Evolutionary conservation across 2,113 vertebrate genomes (phyloP), one percentile per base, ranked within the genome.

Genomic region (Abramis brama): DNA sequence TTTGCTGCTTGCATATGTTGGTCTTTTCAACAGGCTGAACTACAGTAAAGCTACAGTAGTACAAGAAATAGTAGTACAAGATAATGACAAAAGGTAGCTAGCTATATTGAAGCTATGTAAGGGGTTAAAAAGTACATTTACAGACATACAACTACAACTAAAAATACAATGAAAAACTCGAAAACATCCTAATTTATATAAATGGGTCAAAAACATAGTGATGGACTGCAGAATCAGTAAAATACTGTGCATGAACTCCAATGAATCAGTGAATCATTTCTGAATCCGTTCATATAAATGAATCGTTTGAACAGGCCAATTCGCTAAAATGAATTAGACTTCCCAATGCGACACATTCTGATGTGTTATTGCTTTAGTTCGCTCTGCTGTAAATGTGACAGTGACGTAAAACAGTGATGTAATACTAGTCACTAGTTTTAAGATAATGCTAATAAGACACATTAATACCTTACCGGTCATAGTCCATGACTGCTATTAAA

Each of bases 401-500:
- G 30, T 8, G 12, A 15, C 15, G 1, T 55, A n/a, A 23, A 62
- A 33, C 75, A 30, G 30, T 45, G 43, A 7, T 74, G 6, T 47
- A 43, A 23, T n/a, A 43, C 68, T 11, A 43, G 71, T 25, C 3
- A 1, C 71, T 47, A 50, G 73, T 45, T 74, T n/a, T n/a, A 45
- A 73, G 70, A 25, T n/a, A 43, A 73, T 7, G 73, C 12, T 50
- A 50, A 15, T 25, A 55, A 33, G 25, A 55, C 25, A 2, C 15
- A 60, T 50, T 19, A 11, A 23, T 47, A 50, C 68, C 97, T 97
- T 92, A 99, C 98, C 97, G 96, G 92, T 99, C 98, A 4, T 99
- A 99, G 94, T 99, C 98, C 97, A 99, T 99, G 91, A 99, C 97
- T 1, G 98, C 98, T 93, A 99, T 98, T 50, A 95, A 96, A 91